Conservation (phyloP, 2,797 vertebrate species). For the Semaprochilodus insignis region DNA sequence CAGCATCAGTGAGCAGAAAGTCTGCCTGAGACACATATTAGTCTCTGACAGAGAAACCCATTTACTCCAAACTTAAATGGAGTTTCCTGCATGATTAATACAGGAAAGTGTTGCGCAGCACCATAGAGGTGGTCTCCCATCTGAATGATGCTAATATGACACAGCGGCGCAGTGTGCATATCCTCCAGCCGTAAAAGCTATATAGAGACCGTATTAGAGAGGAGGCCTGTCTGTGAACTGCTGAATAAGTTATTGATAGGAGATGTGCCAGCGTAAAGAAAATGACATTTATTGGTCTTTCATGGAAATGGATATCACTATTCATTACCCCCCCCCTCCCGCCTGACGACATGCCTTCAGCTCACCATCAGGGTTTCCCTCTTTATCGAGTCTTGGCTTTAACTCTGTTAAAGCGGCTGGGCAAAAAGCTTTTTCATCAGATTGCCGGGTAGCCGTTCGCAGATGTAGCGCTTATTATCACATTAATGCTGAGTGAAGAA, state of each 20-base stretch:
- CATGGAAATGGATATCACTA: conserved; percentile 83
- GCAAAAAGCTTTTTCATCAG: conserved; percentile 44
- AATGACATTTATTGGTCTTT: conserved; percentile 83
- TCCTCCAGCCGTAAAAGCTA: conserved; percentile 43
- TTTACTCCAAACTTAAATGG: neutral
- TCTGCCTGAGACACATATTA: too few species aligned
- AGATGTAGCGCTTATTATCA: conserved; percentile 35
- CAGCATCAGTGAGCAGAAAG: too few species aligned
- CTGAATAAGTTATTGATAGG: conserved; percentile 47
- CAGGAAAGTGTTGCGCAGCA: neutral
- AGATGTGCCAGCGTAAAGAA: conserved; percentile 68
- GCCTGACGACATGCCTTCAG: conserved; percentile 61
- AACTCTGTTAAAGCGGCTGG: conserved; percentile 34
- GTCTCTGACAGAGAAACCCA: neutral
- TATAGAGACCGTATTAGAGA: conserved; percentile 14
- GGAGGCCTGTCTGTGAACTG: conserved; percentile 30
- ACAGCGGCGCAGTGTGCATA: conserved; percentile 14
- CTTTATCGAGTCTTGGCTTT: conserved; percentile 27
- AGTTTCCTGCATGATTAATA: neutral
- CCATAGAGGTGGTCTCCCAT: conserved; percentile 15
- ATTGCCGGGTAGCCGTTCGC: conserved; percentile 22
- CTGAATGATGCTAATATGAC: conserved; percentile 13
- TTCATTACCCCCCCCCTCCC: conserved; percentile 76
- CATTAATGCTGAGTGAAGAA: conserved; percentile 39
- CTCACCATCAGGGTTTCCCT: conserved; percentile 29